Base-by-base conservation (phyloP, 2,888 invertebrate genomes). In the Apoderus coryli region DNA sequence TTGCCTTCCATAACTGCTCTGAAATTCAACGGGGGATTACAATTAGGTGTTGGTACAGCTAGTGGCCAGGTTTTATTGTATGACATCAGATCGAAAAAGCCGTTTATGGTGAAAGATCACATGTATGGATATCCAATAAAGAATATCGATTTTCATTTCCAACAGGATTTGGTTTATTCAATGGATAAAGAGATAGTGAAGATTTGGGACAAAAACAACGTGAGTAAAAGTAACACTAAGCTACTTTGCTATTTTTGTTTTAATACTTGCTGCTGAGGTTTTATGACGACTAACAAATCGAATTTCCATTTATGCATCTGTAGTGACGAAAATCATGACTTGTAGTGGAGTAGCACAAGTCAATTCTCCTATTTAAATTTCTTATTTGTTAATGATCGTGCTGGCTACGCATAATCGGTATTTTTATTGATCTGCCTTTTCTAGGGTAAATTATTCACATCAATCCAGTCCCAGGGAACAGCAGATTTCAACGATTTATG, bases 1-100 rank as follows among this genome's bases (percentile, higher is more conserved):
- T 59, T 82, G 41, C 80, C 84, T 16, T 71, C 76, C 4, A 65
- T 92, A 29, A 78, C 84, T n/a, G 67, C 85, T 9, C 52, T 90
- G 2, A 75, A 76, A 52, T 82, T 74, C 56, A 72, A 81, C 54
- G 79, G 76, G 39, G 71, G 69, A 4, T 59, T 85, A 26, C 72
- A 73, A 40, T 60, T 85, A 58, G 96, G 80, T 11, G 89, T 93
- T 3, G 98, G 98, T 7, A 93, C 90, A 19, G 76, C 79, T 4
- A 86, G 86, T 11, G 98, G 98, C 0, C 92, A 96, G 63, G 73
- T 93, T 16, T 61, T 96, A 6, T 56, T 98, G 1, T 99, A 93
- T 55, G 98, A 99, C 55, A 76, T 99, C 38, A 73, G 98, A 39
- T 81, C 92, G 4, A 76, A 76, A 43, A 84, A 81, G 50, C 96